Conservation (phyloP, 2,113 vertebrate species). For the Phoxinus phoxinus region DNA sequence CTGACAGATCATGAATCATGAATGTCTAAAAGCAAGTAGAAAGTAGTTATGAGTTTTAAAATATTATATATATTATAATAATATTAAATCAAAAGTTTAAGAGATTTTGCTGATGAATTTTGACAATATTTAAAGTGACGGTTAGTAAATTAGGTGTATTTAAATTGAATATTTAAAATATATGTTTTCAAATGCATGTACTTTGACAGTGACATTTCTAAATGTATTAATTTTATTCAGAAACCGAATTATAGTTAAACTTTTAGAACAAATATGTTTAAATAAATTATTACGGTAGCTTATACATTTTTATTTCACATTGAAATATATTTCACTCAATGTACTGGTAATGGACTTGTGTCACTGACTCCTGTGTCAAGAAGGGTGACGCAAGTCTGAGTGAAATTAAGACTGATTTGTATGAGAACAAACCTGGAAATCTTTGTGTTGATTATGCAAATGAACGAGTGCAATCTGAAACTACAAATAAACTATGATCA, state of each 20-base stretch:
- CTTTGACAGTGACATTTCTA: neutral
- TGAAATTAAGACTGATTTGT: neutral
- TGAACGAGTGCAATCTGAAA: neutral
- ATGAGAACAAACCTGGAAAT: too few species aligned
- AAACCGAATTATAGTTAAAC: neutral
- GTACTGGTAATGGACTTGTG: neutral
- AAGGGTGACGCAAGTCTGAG: neutral
- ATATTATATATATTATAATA: neutral
- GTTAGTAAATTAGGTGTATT: neutral
- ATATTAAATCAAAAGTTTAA: neutral
- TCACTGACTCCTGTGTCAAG: neutral
- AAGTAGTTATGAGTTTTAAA: neutral
- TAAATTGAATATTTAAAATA: neutral
- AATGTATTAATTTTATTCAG: neutral
- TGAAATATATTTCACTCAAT: neutral
- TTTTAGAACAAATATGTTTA: neutral
- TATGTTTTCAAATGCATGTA: neutral
- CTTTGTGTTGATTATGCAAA: too few species aligned
- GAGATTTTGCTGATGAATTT: neutral
- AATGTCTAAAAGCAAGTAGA: neutral
- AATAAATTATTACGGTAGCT: too few species aligned
- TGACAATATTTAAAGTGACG: neutral
- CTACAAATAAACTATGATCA: conserved; percentile 6
- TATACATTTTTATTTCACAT: too few species aligned
- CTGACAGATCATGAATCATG: neutral